Evolutionary conservation across 2,797 vertebrate species (phyloP), one percentile per base, ranked within the genome.

Genomic region (Botia almorhae): DNA sequence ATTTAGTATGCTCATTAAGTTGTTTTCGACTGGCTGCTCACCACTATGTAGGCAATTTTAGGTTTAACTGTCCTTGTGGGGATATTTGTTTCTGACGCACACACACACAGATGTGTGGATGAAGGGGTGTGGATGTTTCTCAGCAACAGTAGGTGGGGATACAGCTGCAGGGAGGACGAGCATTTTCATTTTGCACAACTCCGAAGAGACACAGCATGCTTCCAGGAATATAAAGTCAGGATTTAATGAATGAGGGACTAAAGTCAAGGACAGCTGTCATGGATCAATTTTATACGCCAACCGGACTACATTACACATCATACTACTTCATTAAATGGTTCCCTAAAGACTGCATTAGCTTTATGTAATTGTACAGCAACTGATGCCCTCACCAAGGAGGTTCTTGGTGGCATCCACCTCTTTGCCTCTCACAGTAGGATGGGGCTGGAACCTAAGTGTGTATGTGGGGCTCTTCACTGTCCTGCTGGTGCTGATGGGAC

Each of bases 381-480:
- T 50, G 78, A 95, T 94, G 94, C 93, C 93, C 82, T 92, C 92
- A 39, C 93, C 94, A 21, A 92, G 88, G 85, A 92, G 76, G 87
- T 95, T 94, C 85, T 82, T 93, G 85, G 91, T 92, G 88, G 85
- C 89, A 0, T 94, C 94, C 91, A 94, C 93, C 82, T 91, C 93
- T 6, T 86, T 94, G 89, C 94, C 94, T 19, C 78, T 95, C 81
- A 76, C 90, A 0, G 82, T 96, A 91, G 94, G 94, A 91, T 96
- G 96, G 96, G 92, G 95, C 82, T 94, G 94, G 93, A 96, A 96
- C 89, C 60, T 98, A 78, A 92, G 94, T 84, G 84, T 98, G 77
- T 99, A 98, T 78, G 83, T 97, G 85, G 95, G 94, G 64, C 91
- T 95, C 33, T 94, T 95, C 85, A 87, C 92, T 13, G 80, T 93